Evolutionary conservation across 2,113 vertebrate genomes (phyloP).

Genomic region (Datnioides undecimradiatus): DNA sequence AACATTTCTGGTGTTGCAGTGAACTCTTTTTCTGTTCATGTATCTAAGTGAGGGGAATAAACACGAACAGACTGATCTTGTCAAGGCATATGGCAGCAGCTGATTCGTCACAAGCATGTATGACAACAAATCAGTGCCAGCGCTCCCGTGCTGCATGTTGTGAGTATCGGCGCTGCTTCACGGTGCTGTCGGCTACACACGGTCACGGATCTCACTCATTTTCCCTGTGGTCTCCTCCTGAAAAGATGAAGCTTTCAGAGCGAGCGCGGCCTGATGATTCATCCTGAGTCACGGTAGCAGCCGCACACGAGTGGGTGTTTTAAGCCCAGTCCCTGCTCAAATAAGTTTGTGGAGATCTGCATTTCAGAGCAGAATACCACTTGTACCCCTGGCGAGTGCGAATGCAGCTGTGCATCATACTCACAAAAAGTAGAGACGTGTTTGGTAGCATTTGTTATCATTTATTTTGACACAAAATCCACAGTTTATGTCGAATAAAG

Average conservation of each 20-base stretch:
- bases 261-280: conserved; percentile 32
- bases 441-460: conserved; percentile 50
- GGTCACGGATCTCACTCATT: conserved; percentile 1
- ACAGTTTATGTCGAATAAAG: conserved; percentile 69
- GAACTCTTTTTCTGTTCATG: neutral
- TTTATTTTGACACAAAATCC: conserved; percentile 83
- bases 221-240: neutral
- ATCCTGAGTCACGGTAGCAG: conserved; percentile 38
- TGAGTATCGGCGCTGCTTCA: neutral
- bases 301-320: conserved; percentile 43
- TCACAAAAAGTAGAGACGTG: conserved; percentile 22
- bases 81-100: neutral
- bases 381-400: neutral
- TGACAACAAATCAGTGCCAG: neutral
- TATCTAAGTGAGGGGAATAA: neutral
- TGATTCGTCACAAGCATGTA: neutral
- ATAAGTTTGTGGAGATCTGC: conserved; percentile 2
- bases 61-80: neutral
- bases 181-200: neutral
- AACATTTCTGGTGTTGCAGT: neutral
- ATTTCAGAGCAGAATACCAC: conserved; percentile 20
- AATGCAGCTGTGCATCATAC: neutral
- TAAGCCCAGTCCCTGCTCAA: conserved; percentile 7
- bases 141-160: neutral
- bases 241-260: conserved; percentile 27